Base-by-base conservation (phyloP, 1,140 invertebrate genomes). In the Sycophaga agraensis region DNA sequence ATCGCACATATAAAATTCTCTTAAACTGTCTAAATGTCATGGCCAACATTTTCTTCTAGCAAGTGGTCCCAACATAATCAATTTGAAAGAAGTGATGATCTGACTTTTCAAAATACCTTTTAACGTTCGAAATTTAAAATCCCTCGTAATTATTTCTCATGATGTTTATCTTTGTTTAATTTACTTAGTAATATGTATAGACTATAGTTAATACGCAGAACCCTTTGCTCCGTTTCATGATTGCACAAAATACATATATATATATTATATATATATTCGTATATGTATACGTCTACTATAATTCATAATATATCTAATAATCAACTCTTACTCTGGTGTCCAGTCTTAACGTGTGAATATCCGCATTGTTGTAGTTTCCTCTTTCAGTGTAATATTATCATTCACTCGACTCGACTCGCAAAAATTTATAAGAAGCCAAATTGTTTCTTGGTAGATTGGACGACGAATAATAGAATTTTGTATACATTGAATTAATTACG, bases 171-270 rank as follows among this genome's bases (percentile, higher is more conserved):
- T 34, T 39, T 26, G 19, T 24, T 49, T 31, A 35, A 34, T 28
- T 53, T 45, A 45, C 48, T 43, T 60, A 34, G 45, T 51, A 35
- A 37, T 53, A 45, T 45, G 26, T 26, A 26, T 26, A 53, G 51
- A 53, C n/a, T 35, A 31, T 55, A 48, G 21, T 53, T 61, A 55
- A 55, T 60, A 48, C 42, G 31, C 42, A 56, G 35, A 63, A 48
- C 19, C 46, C 22, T 56, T 57, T n/a, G 45, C 39, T 57, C 34
- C 53, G 16, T 58, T 51, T 75, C 62, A 68, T 64, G 67, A 71
- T 73, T 74, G 72, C 72, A 69, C 70, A 73, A 73, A 76, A 71
- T 70, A 72, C 67, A 63, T 62, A 70, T 16, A 49, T 19, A 42
- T 9, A 4, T 42, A 42, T 31, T 42, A n/a, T 21, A 28, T 62